These are phyloP conservation scores for Scaptomyza tumidula DNA, from an alignment of 2,888 invertebrate genomes.

Conservation along the genomic window DNA sequence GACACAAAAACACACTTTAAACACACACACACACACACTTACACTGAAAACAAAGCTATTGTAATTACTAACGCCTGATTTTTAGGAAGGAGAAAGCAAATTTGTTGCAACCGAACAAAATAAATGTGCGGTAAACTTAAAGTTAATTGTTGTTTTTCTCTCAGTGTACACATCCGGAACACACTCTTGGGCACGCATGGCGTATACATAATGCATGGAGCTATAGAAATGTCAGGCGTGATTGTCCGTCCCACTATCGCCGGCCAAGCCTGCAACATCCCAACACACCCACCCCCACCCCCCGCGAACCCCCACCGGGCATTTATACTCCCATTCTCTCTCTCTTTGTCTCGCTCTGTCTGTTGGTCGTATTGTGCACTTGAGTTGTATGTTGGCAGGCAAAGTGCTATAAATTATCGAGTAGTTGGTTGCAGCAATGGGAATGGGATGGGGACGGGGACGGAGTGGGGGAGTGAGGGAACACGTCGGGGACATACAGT, in stretches of 20 bases:
- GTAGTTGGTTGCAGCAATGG: slow-evolving; percentile 58
- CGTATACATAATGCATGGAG: slow-evolving; percentile 64
- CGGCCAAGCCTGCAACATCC: slow-evolving; percentile 17
- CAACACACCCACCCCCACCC: neutral
- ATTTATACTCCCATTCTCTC: slow-evolving; percentile 8
- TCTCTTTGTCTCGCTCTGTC: neutral
- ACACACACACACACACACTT: slow-evolving; percentile 1
- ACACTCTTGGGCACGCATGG: slow-evolving; percentile 53
- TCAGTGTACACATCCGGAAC: slow-evolving; percentile 8
- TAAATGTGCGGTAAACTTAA: neutral
- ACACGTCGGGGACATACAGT: slow-evolving; percentile 31
- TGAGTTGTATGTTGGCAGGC: slow-evolving; percentile 52
- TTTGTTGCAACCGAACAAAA: no score
- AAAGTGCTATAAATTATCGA: slow-evolving; percentile 75
- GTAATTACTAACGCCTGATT: no score
- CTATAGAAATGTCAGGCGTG: slow-evolving; percentile 59
- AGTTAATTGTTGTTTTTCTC: neutral
- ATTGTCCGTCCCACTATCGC: slow-evolving; percentile 46
- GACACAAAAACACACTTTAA: neutral
- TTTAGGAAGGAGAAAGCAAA: no score
- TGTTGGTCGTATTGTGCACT: slow-evolving; percentile 35
- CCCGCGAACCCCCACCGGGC: neutral
- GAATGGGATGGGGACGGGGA: neutral
- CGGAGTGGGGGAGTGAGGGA: neutral
- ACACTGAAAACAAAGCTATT: neutral